Conservation (phyloP, 23 tunicate genomes). For the Ascidia mentula region DNA sequence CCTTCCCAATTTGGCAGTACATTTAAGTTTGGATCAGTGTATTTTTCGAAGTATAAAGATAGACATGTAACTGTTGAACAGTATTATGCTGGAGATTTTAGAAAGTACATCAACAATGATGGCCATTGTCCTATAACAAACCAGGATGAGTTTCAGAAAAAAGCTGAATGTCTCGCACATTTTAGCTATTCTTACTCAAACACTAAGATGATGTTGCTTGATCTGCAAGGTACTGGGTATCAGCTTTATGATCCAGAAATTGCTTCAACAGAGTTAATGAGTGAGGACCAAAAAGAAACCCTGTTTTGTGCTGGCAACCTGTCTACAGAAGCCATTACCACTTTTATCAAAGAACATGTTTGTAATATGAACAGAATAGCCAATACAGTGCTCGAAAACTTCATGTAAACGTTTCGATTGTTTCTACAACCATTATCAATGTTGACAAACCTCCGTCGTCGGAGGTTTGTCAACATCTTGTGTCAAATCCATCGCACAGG, state of each 20-base stretch:
- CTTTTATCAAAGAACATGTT: not conserved
- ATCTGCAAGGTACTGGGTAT: conserved; percentile 7
- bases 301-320: conserved; percentile 28
- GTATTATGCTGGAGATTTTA: conserved; percentile 7
- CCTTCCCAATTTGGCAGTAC: conserved; percentile 1
- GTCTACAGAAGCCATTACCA: not conserved
- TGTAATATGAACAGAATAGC: not conserved
- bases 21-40: conserved; percentile 1
- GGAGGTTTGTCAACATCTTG: no score
- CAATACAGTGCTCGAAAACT: no score
- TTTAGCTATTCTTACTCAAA: conserved; percentile 20
- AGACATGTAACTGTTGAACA: conserved; percentile 12
- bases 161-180: conserved; percentile 23
- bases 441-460: no score
- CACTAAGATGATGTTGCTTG: conserved; percentile 13
- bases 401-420: no score
- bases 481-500: no score
- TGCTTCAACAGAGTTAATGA: conserved; percentile 1
- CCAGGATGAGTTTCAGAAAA: not conserved
- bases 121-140: not conserved
- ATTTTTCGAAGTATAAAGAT: not conserved
- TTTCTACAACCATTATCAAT: no score
- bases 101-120: conserved; percentile 17
- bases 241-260: conserved; percentile 33
- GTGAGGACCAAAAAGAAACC: conserved; percentile 7